Evolutionary conservation across 2,797 vertebrate genomes (phyloP), one percentile per base, ranked within the genome.

Genomic region (Sebastes melanostomus): DNA sequence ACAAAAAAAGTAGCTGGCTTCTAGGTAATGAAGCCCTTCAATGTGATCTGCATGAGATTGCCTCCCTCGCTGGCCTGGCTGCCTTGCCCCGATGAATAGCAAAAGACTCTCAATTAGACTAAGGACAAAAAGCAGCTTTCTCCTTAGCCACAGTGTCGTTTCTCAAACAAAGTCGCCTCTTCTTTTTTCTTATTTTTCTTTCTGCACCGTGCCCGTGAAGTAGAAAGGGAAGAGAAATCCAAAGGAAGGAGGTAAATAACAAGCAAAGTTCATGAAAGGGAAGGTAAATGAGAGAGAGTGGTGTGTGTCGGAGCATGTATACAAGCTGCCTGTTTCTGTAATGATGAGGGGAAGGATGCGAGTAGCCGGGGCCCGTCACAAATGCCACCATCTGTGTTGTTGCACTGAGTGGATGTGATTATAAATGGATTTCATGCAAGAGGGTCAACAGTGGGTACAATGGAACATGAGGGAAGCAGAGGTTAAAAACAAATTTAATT

Each of bases 11-110:
- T 86, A 86, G 80, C 92, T 83, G 90, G 89, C 89, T 91, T 90
- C 89, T 87, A 91, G 91, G 91, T 95, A 96, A 95, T 94, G 89
- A 94, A 95, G 92, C 92, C 87, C 85, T 93, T 94, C 92, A 88
- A 78, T 90, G 84, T 90, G 92, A 93, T 94, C 91, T 94, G 93
- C 91, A 92, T 94, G 86, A 92, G 91, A 93, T 89, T 90, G 88
- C 87, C 83, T 84, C 78, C 86, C 88, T 87, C 5, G 81, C 82
- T 73, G 81, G 90, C 72, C 85, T 62, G 71, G 83, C 84, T 83
- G 83, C 88, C 11, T 82, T 69, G 78, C 88, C 86, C 88, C 75
- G 16, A 77, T 85, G 88, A 90, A 87, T 86, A 90, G 87, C 86
- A 89, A 88, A 85, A 92, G 82, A 86, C 78, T 87, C 81, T 92